phyloP scores from a whole-genome alignment of 2,888 invertebrate species.

The Coelinius sp. region DNA sequence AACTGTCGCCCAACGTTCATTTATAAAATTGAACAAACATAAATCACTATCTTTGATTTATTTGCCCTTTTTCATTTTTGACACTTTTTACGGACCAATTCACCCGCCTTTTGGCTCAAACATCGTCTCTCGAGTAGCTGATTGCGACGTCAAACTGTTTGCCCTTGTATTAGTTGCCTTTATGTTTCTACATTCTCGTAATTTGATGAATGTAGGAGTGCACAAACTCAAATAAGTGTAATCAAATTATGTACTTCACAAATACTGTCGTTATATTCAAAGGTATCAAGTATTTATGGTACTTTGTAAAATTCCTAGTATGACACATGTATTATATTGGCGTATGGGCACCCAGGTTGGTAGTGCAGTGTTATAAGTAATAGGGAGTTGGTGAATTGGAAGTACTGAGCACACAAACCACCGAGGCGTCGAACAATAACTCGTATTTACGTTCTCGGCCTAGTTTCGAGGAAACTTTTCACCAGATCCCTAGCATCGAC shows the following conservation, averaged over 20 bases:
- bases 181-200: neutral
- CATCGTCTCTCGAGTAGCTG: constrained; percentile 26
- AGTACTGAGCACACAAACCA: constrained; percentile 38
- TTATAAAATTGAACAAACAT: constrained; percentile 15
- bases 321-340: neutral
- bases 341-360: neutral
- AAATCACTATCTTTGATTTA: constrained; percentile 49
- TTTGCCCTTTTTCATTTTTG: constrained; percentile 59
- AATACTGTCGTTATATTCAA: neutral
- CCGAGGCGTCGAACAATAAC: constrained; percentile 48
- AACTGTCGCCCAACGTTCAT: neutral
- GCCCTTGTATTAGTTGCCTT: constrained; percentile 25
- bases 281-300: neutral
- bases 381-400: constrained; percentile 31
- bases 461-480: constrained; percentile 45
- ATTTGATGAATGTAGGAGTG: neutral
- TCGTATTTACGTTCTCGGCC: constrained; percentile 52
- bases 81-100: constrained; percentile 59
- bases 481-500: constrained; percentile 40
- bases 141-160: constrained; percentile 7
- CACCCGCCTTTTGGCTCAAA: constrained; percentile 59
- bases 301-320: constrained; percentile 7
- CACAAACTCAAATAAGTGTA: neutral
- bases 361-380: neutral
- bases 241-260: constrained; percentile 17